Percentiles rank a stretch among this genome's conserved stretches.
Evolutionary conservation across 2,113 vertebrate genomes (phyloP).

Genomic region (Zosterops japonicus): DNA sequence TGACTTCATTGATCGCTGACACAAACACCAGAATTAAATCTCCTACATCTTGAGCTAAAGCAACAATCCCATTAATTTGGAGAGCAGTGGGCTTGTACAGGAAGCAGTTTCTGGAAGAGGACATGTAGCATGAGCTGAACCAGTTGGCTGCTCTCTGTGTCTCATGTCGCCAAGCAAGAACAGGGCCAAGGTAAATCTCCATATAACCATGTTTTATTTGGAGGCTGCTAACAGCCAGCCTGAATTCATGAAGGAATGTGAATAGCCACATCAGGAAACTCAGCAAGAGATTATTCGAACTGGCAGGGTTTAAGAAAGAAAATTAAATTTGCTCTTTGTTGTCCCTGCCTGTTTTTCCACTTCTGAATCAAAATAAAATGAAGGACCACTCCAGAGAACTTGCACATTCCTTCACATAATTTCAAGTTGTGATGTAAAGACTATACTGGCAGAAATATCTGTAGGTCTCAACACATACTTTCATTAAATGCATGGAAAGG

Average conservation of each 20-base stretch:
- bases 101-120: slow-evolving; percentile 32
- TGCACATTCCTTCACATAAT: background rate
- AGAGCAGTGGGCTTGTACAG: slow-evolving; percentile 15
- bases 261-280: slow-evolving; percentile 53
- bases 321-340: slow-evolving; percentile 41
- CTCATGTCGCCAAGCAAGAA: slow-evolving; percentile 2
- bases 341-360: slow-evolving; percentile 28
- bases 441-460: background rate
- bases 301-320: slow-evolving; percentile 29
- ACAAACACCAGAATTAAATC: slow-evolving; percentile 52
- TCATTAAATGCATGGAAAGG: background rate
- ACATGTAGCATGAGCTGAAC: background rate
- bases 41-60: slow-evolving; percentile 33
- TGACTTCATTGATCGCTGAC: slow-evolving; percentile 18
- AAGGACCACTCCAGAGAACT: background rate
- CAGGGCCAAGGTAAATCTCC: slow-evolving; percentile 53
- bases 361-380: slow-evolving; percentile 12
- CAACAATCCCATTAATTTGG: slow-evolving; percentile 35
- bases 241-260: slow-evolving; percentile 36
- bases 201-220: slow-evolving; percentile 53
- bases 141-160: background rate
- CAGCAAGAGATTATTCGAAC: slow-evolving; percentile 17
- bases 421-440: slow-evolving; percentile 12
- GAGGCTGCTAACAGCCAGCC: slow-evolving; percentile 36
- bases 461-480: background rate